These are phyloP conservation scores for Pomatorhinus ruficollis DNA, from an alignment of 2,113 vertebrate species.

Conservation along the genomic window DNA sequence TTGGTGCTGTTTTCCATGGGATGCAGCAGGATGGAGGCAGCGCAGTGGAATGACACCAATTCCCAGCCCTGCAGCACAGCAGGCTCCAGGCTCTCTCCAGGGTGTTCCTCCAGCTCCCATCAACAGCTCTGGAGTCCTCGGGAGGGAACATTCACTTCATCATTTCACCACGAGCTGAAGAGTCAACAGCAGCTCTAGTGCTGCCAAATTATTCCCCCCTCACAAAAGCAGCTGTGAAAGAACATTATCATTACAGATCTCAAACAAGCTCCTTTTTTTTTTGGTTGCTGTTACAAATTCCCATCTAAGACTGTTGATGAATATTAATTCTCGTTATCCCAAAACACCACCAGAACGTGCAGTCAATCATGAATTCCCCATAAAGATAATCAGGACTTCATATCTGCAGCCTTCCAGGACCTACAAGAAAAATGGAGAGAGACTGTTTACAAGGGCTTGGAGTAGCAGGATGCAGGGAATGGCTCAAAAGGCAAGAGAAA, in stretches of 20 bases:
- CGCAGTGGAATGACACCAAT: not conserved
- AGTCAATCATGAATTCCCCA: not conserved
- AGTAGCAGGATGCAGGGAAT: not conserved
- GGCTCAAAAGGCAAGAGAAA: too few species aligned
- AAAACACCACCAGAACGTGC: not conserved
- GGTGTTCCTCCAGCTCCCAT: not conserved
- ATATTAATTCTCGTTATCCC: conserved; percentile 10
- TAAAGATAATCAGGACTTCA: not conserved
- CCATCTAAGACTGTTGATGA: not conserved
- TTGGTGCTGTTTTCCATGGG: not conserved
- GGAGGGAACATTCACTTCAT: not conserved
- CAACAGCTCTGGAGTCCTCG: not conserved
- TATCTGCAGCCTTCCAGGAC: not conserved
- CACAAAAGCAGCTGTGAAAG: conserved; percentile 31
- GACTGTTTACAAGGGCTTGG: not conserved
- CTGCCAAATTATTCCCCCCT: not conserved
- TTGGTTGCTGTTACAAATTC: not conserved
- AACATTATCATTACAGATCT: not conserved
- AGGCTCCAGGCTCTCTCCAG: not conserved
- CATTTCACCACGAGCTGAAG: not conserved
- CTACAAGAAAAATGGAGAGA: not conserved
- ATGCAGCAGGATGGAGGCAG: not conserved
- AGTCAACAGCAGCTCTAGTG: not conserved
- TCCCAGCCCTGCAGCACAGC: not conserved
- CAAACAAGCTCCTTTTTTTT: not conserved